Evolutionary conservation across 2,888 invertebrate genomes (phyloP), one percentile per base, ranked within the genome.

Genomic region (Drosophila mettleri): DNA sequence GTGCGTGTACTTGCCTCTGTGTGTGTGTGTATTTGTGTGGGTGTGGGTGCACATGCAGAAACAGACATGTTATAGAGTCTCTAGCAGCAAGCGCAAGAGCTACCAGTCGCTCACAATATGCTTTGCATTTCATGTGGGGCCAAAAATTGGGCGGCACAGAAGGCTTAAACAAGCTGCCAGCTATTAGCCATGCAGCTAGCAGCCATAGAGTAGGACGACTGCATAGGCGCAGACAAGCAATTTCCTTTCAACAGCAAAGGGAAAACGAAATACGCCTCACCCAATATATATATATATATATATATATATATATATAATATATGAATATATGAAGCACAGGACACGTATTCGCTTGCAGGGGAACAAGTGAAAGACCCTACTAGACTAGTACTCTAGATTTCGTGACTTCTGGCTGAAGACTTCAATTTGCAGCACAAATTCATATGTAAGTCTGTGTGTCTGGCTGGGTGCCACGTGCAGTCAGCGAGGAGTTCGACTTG

Each of bases 351-450:
- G 73, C 45, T 62, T 48, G 55, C 68, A 65, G 55, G 24, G 59
- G 49, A 59, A 33, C 69, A 68, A 60, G 54, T 45, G 60, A 45
- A 63, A 63, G 69, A 69, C 68, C 71, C 82, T 79, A 82, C 72
- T 74, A 85, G 77, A 82, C 83, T 84, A 84, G 86, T 86, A 86
- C 78, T 83, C 86, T 74, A 86, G 80, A 88, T 86, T 83, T 86
- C 88, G 85, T 86, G 85, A 88, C 88, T 86, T 73, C 76, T 70
- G 63, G 71, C 73, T 83, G 88, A 86, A 86, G 84, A 69, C 85
- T 88, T 86, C 88, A 86, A 86, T 88, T 86, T 84, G 84, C 62
- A 68, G 72, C 72, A 64, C 78, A 80, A 65, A 70, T 39, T 41
- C 51, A 65, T 43, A 53, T 20, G 57, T 27, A 49, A 61, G 45